phyloP scores from a whole-genome alignment of 2,888 invertebrate genomes.

The Tromatobia lineatoria region DNA sequence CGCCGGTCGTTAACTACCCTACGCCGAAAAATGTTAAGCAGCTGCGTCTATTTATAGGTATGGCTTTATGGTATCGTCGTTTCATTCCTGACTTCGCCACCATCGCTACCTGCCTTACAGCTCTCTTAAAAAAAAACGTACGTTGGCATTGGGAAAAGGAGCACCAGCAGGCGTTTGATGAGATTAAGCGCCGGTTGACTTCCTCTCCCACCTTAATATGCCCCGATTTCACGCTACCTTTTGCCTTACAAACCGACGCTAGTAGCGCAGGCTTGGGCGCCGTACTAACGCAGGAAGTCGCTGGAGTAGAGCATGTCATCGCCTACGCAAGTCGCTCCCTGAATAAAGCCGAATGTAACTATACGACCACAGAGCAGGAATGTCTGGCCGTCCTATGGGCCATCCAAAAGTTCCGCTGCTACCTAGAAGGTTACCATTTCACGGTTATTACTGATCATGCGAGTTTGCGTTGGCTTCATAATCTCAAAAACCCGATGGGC shows the following conservation, averaged over 20 bases:
- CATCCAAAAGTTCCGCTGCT: conserved; percentile 66
- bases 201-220: neutral
- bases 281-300: conserved; percentile 59
- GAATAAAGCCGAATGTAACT: conserved; percentile 55
- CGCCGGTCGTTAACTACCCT: neutral
- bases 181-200: neutral
- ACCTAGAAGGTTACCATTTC: conserved; percentile 68
- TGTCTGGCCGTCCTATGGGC: conserved; percentile 70
- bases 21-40: neutral
- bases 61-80: neutral
- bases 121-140: neutral
- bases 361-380: conserved; percentile 67
- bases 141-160: neutral
- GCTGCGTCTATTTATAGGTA: neutral
- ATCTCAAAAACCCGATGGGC: conserved; percentile 67
- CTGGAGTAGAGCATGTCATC: conserved; percentile 56
- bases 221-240: neutral
- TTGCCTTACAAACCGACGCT: too few relatives aligned
- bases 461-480: conserved; percentile 69
- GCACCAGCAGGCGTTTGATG: neutral
- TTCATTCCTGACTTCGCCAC: neutral
- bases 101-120: neutral
- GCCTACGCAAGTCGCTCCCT: conserved; percentile 68
- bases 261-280: conserved; percentile 39
- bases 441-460: conserved; percentile 70